A percentile compares a stretch with the other conserved stretches of the same genome.
Conservation (phyloP, 2,113 vertebrate genomes). For the Hippocampus comes region DNA sequence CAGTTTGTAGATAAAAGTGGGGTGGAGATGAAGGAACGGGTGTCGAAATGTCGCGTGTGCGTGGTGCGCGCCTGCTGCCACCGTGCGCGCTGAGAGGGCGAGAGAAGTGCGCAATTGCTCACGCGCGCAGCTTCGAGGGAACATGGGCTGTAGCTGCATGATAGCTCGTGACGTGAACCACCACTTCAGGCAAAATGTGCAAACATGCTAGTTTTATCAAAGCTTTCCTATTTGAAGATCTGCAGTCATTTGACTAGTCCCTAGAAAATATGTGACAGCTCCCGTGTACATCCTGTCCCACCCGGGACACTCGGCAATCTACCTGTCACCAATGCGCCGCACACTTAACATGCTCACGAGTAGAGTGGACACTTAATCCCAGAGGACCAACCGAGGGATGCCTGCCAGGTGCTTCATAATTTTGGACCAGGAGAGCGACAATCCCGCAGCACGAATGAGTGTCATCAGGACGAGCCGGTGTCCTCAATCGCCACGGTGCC, state of each 20-base stretch:
- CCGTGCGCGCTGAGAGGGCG: no score
- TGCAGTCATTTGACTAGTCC: background rate
- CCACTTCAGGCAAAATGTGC: background rate
- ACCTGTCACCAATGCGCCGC: constrained; percentile 47
- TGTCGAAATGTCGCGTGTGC: no score
- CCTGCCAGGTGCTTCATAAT: constrained; percentile 16
- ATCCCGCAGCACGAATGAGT: constrained; percentile 3
- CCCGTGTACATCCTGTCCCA: constrained; percentile 19
- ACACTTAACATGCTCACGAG: constrained; percentile 32
- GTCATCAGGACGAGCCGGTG: background rate
- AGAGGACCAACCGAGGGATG: constrained; percentile 4
- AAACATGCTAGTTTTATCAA: background rate
- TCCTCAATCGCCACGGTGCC: background rate
- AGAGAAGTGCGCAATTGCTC: no score
- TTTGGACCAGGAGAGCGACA: constrained; percentile 7
- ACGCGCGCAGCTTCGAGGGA: no score
- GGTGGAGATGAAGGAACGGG: no score
- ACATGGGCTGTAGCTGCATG: no score
- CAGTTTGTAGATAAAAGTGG: no score
- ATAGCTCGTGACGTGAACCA: background rate
- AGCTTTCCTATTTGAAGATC: background rate
- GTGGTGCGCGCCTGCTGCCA: no score
- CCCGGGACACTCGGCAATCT: constrained; percentile 44
- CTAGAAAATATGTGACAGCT: constrained; percentile 17
- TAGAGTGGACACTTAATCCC: constrained; percentile 35